Percentiles rank a stretch among this genome's conserved stretches.
Evolutionary conservation across 64 coral and sea anemone genomes (phyloP).

Genomic region (Anthopleura sola): DNA sequence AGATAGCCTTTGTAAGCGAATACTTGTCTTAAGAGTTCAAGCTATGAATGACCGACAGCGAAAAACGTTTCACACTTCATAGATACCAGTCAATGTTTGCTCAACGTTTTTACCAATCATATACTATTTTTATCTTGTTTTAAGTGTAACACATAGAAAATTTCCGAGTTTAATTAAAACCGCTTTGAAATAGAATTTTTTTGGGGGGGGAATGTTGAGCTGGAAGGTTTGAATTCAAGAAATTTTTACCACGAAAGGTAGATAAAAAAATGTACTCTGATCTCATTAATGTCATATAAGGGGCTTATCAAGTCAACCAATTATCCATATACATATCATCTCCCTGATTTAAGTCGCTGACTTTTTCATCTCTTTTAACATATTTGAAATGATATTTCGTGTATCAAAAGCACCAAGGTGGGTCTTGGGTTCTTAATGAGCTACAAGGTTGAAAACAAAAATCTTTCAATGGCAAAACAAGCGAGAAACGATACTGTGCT

Average conservation of each 20-base stretch:
- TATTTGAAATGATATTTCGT: conserved; percentile 5
- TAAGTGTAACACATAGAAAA: not conserved
- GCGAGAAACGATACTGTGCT: not conserved
- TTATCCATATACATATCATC: conserved; percentile 9
- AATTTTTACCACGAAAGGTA: not conserved
- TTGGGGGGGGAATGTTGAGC: no score
- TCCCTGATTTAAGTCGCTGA: not conserved
- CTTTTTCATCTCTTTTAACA: not conserved
- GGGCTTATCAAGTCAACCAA: not conserved
- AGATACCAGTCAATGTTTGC: conserved; percentile 5
- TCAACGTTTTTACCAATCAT: not conserved
- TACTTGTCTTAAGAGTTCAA: conserved; percentile 8
- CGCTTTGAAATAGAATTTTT: no score
- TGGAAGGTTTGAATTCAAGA: conserved; percentile 9
- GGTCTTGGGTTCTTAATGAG: not conserved
- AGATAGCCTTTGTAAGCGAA: conserved; percentile 1
- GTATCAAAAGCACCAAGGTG: not conserved
- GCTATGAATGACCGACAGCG: not conserved
- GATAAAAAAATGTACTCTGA: not conserved
- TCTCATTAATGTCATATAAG: conserved; percentile 24
- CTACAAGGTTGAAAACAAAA: not conserved
- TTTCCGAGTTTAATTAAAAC: not conserved
- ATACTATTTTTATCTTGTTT: not conserved
- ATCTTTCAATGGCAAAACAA: not conserved
- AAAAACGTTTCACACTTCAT: conserved; percentile 24